Evolutionary conservation across 2,888 invertebrate genomes (phyloP).

Genomic region (Blera fallax): DNA sequence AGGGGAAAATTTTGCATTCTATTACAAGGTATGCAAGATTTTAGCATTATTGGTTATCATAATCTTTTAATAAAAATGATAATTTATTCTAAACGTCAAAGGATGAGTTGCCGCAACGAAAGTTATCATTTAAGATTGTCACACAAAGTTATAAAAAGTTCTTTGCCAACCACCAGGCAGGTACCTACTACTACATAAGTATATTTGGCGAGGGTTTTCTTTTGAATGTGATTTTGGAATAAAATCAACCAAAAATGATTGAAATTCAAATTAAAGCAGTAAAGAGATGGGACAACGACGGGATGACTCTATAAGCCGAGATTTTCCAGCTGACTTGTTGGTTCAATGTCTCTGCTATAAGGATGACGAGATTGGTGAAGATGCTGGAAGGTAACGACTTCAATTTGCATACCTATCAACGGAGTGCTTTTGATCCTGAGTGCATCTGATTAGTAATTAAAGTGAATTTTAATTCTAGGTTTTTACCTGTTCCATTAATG

Average conservation of each 20-base stretch:
- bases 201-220: not conserved
- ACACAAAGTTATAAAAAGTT: not conserved
- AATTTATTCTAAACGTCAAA: constrained; percentile 26
- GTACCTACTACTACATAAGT: no score
- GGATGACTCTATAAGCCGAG: no score
- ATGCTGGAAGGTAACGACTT: not conserved
- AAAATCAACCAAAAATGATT: constrained; percentile 3
- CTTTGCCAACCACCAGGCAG: not conserved
- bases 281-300: not conserved
- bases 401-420: no score
- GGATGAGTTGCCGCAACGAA: not conserved
- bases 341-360: not conserved
- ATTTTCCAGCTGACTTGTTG: not conserved
- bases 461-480: no score
- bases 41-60: constrained; percentile 15
- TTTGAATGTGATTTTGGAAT: not conserved
- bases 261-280: constrained; percentile 1
- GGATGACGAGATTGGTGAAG: not conserved
- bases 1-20: not conserved
- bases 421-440: no score
- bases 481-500: no score
- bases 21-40: not conserved
- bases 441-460: no score
- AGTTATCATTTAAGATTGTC: not conserved
- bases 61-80: constrained; percentile 48